Percentiles rank a stretch among this genome's conserved stretches.
These are phyloP conservation scores for Ctenopoma multispine DNA, from an alignment of 2,797 vertebrate species.

Conservation along the genomic window DNA sequence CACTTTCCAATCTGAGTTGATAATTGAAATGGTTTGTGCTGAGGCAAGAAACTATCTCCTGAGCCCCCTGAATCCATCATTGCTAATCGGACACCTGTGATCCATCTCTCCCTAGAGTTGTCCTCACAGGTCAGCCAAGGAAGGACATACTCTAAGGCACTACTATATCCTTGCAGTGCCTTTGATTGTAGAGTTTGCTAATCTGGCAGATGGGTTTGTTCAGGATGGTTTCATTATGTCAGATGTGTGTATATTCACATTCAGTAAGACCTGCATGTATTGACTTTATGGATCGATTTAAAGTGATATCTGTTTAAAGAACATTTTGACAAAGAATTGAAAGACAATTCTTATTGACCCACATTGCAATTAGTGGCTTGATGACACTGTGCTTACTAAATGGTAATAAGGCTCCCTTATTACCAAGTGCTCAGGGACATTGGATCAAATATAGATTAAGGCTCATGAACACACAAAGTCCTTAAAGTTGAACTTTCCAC, in stretches of 20 bases:
- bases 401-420: constrained; percentile 45
- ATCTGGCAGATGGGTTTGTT: constrained; percentile 32
- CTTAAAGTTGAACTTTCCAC: constrained; percentile 4
- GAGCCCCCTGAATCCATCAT: constrained; percentile 32
- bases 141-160: constrained; percentile 26
- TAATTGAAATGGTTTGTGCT: constrained; percentile 65
- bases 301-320: constrained; percentile 54
- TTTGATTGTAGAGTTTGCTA: constrained; percentile 21
- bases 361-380: constrained; percentile 63
- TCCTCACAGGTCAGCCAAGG: constrained; percentile 11
- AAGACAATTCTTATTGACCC: constrained; percentile 69
- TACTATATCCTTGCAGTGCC: constrained; percentile 18
- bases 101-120: constrained; percentile 43
- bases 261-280: constrained; percentile 25
- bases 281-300: constrained; percentile 54
- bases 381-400: constrained; percentile 60
- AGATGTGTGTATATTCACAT: constrained; percentile 10
- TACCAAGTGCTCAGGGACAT: constrained; percentile 33
- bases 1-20: constrained; percentile 54
- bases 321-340: constrained; percentile 57
- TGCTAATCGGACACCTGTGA: constrained; percentile 65
- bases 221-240: constrained; percentile 31
- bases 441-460: constrained; percentile 27
- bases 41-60: constrained; percentile 23
- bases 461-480: background rate